phyloP scores from a whole-genome alignment of 2,113 vertebrate genomes.

The Epinephelus fuscoguttatus region DNA sequence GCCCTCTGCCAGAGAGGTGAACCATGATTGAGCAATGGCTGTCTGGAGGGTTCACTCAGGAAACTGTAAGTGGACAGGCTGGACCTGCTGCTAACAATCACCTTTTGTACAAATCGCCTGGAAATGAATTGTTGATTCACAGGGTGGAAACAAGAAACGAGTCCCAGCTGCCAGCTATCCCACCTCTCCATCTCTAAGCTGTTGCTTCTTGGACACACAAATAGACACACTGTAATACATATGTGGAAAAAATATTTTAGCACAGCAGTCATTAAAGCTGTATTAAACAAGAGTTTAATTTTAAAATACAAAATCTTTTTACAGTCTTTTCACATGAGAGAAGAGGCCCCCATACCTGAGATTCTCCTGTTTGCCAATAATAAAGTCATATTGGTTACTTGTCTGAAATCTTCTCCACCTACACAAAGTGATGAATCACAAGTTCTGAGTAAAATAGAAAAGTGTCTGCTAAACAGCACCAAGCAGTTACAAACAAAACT shows the following conservation, averaged over 20 bases:
- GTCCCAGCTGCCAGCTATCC: conserved; percentile 52
- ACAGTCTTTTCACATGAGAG: neutral
- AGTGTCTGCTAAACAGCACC: neutral
- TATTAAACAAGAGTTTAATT: neutral
- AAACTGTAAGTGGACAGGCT: conserved; percentile 75
- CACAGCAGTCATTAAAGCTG: conserved; percentile 1
- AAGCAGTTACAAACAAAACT: neutral
- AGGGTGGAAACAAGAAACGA: conserved; percentile 38
- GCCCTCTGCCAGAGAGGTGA: conserved; percentile 79
- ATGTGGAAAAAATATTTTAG: neutral
- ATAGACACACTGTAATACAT: neutral
- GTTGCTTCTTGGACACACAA: conserved; percentile 9
- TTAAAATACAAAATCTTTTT: neutral
- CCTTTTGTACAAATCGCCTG: conserved; percentile 71
- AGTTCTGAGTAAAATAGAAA: conserved; percentile 12
- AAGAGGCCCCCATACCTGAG: neutral
- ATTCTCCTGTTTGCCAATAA: conserved; percentile 36
- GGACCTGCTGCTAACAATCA: conserved; percentile 74
- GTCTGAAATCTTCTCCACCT: conserved; percentile 7
- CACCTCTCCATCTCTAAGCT: neutral
- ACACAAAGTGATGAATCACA: conserved; percentile 37
- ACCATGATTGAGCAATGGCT: conserved; percentile 77
- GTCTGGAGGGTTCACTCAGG: conserved; percentile 79
- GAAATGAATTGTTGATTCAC: conserved; percentile 77
- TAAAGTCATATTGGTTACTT: conserved; percentile 4